Evolutionary conservation across 2,113 vertebrate species (phyloP), one percentile per base, ranked within the genome.

Genomic region (Hippoglossus stenolepis): DNA sequence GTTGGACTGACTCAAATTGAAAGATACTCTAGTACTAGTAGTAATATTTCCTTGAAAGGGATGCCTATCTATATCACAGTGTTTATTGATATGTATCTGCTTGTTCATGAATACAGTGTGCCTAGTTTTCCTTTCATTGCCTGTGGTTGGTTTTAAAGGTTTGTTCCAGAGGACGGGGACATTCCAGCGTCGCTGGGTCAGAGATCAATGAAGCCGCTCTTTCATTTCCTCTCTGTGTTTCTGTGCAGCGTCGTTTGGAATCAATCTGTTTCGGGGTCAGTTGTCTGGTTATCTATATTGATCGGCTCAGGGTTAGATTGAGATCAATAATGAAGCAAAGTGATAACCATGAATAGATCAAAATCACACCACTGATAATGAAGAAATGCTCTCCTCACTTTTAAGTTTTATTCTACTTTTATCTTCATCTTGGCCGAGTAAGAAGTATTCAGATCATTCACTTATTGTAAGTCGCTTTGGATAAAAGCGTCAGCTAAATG

Each of bases 211-310:
- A 56, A 54, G 14, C 72, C 64, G 53, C 82, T 26, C 47, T 85
- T 85, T 85, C 66, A 85, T 90, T 85, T 89, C 87, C 85, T 51
- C 81, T 71, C 31, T 31, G 31, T 28, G 18, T 73, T 49, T 67
- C 59, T n/a, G 49, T 40, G 20, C 1, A 20, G 51, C 49, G 18
- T 57, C 68, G 49, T 60, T 71, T 10, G n/a, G 49, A 64, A 80
- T 89, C 79, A 74, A 87, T 87, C 9, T 56, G 58, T 72, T 70
- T 9, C 5, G 76, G 84, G 57, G 89, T 91, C 85, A 82, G 20
- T 49, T 70, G 85, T 86, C 86, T 75, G 82, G 21, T 1, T 60
- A 68, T 73, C 28, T 26, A 1, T 47, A 82, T 85, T 9, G 78
- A 82, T 67, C 43, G 62, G 21, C 68, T 65, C 67, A 0, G 64